Conservation (phyloP, 2,888 invertebrate species). For the Camponotus fellah region DNA sequence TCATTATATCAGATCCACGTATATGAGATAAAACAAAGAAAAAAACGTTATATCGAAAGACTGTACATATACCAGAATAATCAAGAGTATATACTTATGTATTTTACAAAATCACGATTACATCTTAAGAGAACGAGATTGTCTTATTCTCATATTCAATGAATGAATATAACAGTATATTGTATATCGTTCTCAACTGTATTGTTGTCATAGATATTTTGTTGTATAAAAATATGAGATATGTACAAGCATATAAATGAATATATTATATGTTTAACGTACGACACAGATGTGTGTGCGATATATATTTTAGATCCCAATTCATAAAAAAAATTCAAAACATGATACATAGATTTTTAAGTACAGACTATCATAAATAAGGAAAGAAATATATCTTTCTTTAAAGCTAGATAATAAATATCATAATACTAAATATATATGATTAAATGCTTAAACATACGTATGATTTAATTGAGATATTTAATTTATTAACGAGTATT, state of each 20-base stretch:
- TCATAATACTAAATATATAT: not conserved
- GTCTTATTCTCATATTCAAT: constrained; percentile 80
- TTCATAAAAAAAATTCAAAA: not conserved
- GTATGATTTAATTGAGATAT: not conserved
- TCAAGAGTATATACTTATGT: constrained; percentile 76
- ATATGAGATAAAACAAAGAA: constrained; percentile 53
- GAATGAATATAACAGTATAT: constrained; percentile 80
- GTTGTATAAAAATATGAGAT: constrained; percentile 81
- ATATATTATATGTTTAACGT: constrained; percentile 86
- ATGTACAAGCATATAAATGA: constrained; percentile 84
- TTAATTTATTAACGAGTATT: not conserved
- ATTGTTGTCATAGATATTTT: constrained; percentile 85
- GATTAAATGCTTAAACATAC: not conserved
- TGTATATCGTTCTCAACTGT: constrained; percentile 83
- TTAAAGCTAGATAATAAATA: not conserved
- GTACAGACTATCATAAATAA: not conserved
- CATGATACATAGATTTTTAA: not conserved
- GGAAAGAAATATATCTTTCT: not conserved
- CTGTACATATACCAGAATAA: constrained; percentile 76
- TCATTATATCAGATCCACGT: constrained; percentile 55
- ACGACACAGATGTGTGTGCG: constrained; percentile 46
- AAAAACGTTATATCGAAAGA: constrained; percentile 73
- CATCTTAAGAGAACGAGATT: constrained; percentile 76
- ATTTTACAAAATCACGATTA: constrained; percentile 81
- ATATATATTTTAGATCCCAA: not conserved